Percentiles rank a stretch among this genome's conserved stretches.
phyloP scores from a whole-genome alignment of 2,797 vertebrate genomes.

The Anguilla marmorata region DNA sequence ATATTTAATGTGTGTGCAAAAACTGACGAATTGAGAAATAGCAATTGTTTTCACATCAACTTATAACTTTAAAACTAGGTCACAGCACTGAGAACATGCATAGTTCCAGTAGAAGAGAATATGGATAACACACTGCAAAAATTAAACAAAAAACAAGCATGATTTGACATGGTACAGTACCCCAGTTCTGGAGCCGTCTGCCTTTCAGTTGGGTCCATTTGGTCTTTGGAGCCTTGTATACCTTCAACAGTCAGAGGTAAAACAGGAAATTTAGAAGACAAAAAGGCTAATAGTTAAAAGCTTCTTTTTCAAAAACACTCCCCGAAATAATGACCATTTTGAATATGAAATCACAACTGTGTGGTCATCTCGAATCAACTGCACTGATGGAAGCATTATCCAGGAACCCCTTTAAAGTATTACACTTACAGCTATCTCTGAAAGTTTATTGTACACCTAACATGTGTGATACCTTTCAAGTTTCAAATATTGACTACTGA shows the following conservation, averaged over 20 bases:
- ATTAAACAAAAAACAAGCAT: neutral
- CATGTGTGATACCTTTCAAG: too few species aligned
- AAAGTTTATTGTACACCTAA: neutral
- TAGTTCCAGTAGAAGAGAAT: neutral
- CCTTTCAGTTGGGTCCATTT: slow-evolving; percentile 92
- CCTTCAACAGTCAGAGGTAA: slow-evolving; percentile 57
- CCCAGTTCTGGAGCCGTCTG: slow-evolving; percentile 89
- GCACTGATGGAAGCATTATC: neutral
- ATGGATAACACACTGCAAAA: neutral
- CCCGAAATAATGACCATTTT: neutral
- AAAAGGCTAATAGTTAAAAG: neutral
- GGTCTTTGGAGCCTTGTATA: slow-evolving; percentile 81
- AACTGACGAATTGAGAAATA: neutral
- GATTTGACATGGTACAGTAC: slow-evolving; percentile 53
- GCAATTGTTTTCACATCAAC: neutral
- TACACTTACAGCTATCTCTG: neutral
- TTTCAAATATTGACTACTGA: too few species aligned
- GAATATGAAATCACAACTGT: neutral
- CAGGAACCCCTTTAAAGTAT: neutral
- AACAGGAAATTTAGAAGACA: slow-evolving; percentile 7
- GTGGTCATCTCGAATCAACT: neutral
- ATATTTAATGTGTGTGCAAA: too few species aligned
- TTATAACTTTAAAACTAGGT: neutral
- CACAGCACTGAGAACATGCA: neutral
- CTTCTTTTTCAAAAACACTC: neutral